Evolutionary conservation across 2,888 invertebrate genomes (phyloP), one percentile per base, ranked within the genome.

Genomic region (Homarus gammarus): DNA sequence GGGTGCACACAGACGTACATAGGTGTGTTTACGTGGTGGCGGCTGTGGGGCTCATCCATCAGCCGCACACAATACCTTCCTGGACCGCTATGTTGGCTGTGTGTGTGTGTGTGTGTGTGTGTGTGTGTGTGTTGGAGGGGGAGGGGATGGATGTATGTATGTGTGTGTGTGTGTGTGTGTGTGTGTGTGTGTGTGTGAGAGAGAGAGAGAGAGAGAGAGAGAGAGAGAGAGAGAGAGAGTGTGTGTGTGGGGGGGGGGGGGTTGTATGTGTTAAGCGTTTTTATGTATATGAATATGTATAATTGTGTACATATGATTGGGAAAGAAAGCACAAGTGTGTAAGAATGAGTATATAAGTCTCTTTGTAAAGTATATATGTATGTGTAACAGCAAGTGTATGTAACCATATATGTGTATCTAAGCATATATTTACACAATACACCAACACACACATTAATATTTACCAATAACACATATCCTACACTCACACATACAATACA

Each of bases 351-450:
- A 64, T 82, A 64, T 82, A 56, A 70, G n/a, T 83, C 31, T 83
- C 31, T 70, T 36, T 83, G 36, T 70, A 70, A 77, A 77, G 56
- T 85, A 77, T 85, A 56, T 77, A 77, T 77, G 77, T 85, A 77
- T 85, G 56, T 85, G 56, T 85, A 77, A 8, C 8, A 51, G 56
- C 56, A 36, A 77, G n/a, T 83, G 36, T 81, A 38, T 81, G 15
- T 81, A 38, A 64, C 18, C 15, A 73, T 84, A 73, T 75, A 61
- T 75, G 33, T 84, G 38, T 61, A 81, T 81, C 51, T 61, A 81
- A 56, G 33, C 33, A n/a, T n/a, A n/a, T n/a, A n/a, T n/a, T n/a
- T n/a, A n/a, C n/a, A n/a, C n/a, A n/a, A n/a, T n/a, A n/a, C n/a
- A n/a, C n/a, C n/a, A n/a, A n/a, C n/a, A n/a, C n/a, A n/a, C n/a